phyloP scores from a whole-genome alignment of 1,140 invertebrate genomes.

The Brachionus plicatilis region DNA sequence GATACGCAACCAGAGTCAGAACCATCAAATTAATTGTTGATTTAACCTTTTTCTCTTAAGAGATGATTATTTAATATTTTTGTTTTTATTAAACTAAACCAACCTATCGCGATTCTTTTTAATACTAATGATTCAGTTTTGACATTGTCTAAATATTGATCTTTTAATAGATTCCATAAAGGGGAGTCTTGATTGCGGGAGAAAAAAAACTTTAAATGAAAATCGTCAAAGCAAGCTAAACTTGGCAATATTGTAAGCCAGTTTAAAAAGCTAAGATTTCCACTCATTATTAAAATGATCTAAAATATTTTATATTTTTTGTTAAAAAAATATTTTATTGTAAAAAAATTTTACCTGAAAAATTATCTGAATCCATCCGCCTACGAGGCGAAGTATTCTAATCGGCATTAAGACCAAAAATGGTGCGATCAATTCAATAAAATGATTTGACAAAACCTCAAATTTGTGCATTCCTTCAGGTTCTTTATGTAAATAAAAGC shows the following conservation, averaged over 20 bases:
- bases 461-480: slow-evolving; percentile 54
- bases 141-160: slow-evolving; percentile 42
- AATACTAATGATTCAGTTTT: not conserved
- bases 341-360: slow-evolving; percentile 53
- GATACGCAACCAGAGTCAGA: slow-evolving; percentile 50
- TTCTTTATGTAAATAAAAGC: slow-evolving; percentile 56
- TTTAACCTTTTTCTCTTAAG: not conserved
- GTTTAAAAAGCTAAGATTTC: slow-evolving; percentile 58
- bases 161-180: slow-evolving; percentile 43
- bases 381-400: slow-evolving; percentile 46
- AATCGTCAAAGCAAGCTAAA: slow-evolving; percentile 57
- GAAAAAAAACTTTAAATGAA: slow-evolving; percentile 46
- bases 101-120: not conserved
- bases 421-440: slow-evolving; percentile 55
- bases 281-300: slow-evolving; percentile 57
- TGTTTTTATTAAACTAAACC: not conserved
- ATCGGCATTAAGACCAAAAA: slow-evolving; percentile 49
- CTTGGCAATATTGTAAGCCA: slow-evolving; percentile 57
- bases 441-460: slow-evolving; percentile 56
- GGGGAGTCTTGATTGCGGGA: slow-evolving; percentile 40
- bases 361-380: slow-evolving; percentile 54
- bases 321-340: not conserved
- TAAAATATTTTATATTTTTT: slow-evolving; percentile 42
- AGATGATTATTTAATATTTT: not conserved
- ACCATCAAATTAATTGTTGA: slow-evolving; percentile 48